Conservation (phyloP, 2,113 vertebrate genomes). For the Martes martes region DNA sequence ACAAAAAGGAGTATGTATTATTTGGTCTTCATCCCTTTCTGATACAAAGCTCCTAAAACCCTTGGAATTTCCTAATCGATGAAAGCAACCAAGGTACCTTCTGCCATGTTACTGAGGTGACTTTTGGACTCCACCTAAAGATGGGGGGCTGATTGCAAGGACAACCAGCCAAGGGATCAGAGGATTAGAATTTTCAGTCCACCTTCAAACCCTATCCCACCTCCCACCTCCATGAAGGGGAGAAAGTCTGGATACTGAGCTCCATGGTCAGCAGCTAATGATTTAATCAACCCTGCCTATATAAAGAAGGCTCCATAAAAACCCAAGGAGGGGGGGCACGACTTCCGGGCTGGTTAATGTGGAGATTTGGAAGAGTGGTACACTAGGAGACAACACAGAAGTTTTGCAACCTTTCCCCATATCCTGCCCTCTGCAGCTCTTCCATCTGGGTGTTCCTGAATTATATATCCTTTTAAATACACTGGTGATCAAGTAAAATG, state of each 20-base stretch:
- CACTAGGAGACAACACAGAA: background rate
- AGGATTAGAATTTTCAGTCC: background rate
- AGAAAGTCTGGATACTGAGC: background rate
- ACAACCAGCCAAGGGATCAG: background rate
- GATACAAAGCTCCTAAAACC: background rate
- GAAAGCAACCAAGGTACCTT: background rate
- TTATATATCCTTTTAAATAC: background rate
- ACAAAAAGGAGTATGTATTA: background rate
- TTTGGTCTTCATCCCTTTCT: background rate
- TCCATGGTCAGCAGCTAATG: background rate
- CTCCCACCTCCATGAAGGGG: background rate
- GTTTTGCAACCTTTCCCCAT: background rate
- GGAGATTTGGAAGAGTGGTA: background rate
- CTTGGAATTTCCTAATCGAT: background rate
- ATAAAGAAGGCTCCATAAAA: background rate
- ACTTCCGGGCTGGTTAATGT: background rate
- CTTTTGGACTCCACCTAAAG: background rate
- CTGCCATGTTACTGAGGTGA: background rate
- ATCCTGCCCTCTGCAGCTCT: background rate
- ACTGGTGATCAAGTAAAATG: background rate
- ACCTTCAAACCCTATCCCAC: background rate
- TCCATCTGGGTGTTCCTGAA: background rate
- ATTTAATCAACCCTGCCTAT: background rate
- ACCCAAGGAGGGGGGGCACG: rapidly evolving
- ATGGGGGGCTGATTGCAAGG: background rate